A percentile compares a stretch with the other conserved stretches of the same genome.
phyloP scores from a whole-genome alignment of 2,888 invertebrate species.

The Melanostoma scalare region DNA sequence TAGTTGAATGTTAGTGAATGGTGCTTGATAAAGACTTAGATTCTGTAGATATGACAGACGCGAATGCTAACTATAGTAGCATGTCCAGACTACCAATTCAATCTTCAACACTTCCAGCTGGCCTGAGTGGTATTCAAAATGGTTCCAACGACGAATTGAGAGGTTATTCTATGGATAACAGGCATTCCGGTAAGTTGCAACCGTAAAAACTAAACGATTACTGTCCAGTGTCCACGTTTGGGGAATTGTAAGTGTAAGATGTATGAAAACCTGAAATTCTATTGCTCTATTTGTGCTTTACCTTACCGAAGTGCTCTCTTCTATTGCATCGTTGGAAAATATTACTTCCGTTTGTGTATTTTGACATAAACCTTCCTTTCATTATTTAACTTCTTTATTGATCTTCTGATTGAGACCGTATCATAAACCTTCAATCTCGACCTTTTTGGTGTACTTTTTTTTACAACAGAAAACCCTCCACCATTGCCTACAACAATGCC shows the following conservation, averaged over 20 bases:
- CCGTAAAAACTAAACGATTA: neutral
- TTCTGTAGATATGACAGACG: slow-evolving; percentile 76
- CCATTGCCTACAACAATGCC: slow-evolving; percentile 82
- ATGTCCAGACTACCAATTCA: slow-evolving; percentile 75
- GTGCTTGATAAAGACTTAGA: neutral
- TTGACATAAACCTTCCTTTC: neutral
- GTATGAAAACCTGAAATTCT: too few relatives aligned
- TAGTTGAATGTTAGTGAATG: neutral
- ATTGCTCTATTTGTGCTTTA: too few relatives aligned
- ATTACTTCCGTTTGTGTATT: too few relatives aligned
- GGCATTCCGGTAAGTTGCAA: slow-evolving; percentile 79
- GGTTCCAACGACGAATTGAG: slow-evolving; percentile 80
- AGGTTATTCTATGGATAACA: slow-evolving; percentile 78
- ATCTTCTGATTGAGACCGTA: too few relatives aligned
- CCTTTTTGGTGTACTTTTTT: slow-evolving; percentile 4
- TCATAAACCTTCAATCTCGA: neutral
- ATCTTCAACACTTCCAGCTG: slow-evolving; percentile 78
- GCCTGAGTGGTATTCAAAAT: slow-evolving; percentile 78
- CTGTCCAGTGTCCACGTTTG: neutral
- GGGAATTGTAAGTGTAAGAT: too few relatives aligned
- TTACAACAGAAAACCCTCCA: slow-evolving; percentile 80
- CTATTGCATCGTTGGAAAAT: too few relatives aligned
- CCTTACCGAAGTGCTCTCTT: too few relatives aligned
- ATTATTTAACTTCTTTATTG: neutral
- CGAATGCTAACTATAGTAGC: slow-evolving; percentile 77